These are phyloP conservation scores for Troides oblongomaculatus DNA, from an alignment of 2,888 invertebrate genomes.

Conservation along the genomic window DNA sequence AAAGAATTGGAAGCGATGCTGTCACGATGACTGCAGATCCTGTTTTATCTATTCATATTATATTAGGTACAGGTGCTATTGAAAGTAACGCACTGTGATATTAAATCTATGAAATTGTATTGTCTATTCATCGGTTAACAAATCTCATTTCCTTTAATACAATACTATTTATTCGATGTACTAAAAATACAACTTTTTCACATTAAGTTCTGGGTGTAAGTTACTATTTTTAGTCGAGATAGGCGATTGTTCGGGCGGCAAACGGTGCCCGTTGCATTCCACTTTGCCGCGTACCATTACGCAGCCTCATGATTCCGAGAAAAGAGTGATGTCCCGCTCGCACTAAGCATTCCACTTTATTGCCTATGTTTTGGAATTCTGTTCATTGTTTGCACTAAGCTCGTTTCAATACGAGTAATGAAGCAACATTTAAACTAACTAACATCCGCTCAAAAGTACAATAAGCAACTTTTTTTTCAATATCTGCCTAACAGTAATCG, in stretches of 20 bases:
- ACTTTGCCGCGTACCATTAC: slow-evolving; percentile 67
- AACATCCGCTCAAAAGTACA: slow-evolving; percentile 60
- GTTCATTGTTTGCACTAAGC: slow-evolving; percentile 69
- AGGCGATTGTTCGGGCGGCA: slow-evolving; percentile 41
- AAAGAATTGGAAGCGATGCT: too few relatives aligned
- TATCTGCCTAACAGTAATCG: slow-evolving; percentile 11
- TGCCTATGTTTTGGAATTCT: slow-evolving; percentile 72
- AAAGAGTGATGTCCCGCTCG: slow-evolving; percentile 69
- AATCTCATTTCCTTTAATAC: not conserved
- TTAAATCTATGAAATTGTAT: not conserved
- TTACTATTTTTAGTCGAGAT: slow-evolving; percentile 37
- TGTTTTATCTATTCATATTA: too few relatives aligned
- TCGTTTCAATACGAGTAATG: slow-evolving; percentile 66
- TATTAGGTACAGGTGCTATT: too few relatives aligned
- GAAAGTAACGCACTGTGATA: too few relatives aligned
- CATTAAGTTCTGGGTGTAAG: slow-evolving; percentile 22
- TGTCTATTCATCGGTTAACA: not conserved
- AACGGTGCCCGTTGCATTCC: slow-evolving; percentile 64
- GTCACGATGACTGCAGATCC: too few relatives aligned
- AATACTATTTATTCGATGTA: not conserved
- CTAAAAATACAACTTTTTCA: slow-evolving; percentile 23
- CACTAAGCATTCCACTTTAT: slow-evolving; percentile 67
- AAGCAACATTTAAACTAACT: slow-evolving; percentile 48
- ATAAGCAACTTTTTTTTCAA: slow-evolving; percentile 21
- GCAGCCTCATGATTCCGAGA: slow-evolving; percentile 71